Evolutionary conservation across 2,113 vertebrate genomes (phyloP).

Genomic region (Peucedramus taeniatus): DNA sequence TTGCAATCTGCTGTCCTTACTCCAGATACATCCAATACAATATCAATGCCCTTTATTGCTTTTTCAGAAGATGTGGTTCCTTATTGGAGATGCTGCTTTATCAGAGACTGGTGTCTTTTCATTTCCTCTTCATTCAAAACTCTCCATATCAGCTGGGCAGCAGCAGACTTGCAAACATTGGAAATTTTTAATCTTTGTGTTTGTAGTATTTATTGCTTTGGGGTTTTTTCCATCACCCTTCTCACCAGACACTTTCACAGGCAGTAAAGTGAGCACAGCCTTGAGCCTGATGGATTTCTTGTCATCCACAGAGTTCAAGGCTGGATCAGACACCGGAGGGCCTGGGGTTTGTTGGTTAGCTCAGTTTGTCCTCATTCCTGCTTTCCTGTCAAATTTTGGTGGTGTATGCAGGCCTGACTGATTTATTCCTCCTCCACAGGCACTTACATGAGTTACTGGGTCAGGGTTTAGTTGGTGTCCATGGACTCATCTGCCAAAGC

Average conservation of each 20-base stretch:
- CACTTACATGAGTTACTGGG: background rate
- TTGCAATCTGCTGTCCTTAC: constrained; percentile 61
- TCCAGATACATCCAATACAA: constrained; percentile 57
- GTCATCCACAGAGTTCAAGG: background rate
- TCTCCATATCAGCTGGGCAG: constrained; percentile 43
- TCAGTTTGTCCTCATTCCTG: background rate
- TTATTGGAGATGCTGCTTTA: constrained; percentile 61
- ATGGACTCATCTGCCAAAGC: background rate
- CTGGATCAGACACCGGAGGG: background rate
- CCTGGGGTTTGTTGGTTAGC: background rate
- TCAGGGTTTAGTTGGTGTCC: background rate
- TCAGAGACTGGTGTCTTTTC: constrained; percentile 64
- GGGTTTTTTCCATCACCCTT: constrained; percentile 21
- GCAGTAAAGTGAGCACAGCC: background rate
- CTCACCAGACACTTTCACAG: background rate
- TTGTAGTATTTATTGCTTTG: constrained; percentile 62
- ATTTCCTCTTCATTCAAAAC: constrained; percentile 67
- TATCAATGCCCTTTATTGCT: constrained; percentile 65
- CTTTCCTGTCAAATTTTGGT: background rate
- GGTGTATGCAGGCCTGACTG: background rate
- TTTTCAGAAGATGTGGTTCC: constrained; percentile 50
- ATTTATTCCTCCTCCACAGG: background rate
- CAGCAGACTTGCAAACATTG: constrained; percentile 48
- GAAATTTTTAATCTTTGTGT: constrained; percentile 46
- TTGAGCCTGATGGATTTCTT: background rate